These are phyloP conservation scores for Oophaga pumilio DNA, from an alignment of 2,113 vertebrate species.

Conservation along the genomic window DNA sequence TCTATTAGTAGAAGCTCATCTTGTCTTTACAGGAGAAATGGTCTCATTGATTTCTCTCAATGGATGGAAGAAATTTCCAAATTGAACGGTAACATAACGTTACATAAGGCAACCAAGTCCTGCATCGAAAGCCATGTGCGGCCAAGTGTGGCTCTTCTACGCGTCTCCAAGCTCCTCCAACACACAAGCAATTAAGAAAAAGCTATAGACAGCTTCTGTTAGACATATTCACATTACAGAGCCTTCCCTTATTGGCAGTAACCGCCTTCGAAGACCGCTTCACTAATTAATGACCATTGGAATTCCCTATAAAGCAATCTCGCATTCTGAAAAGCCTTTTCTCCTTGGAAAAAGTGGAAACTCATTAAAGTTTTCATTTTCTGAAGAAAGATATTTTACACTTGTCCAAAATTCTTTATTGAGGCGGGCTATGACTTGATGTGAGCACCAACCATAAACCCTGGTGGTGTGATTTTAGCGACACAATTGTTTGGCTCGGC, in stretches of 20 bases:
- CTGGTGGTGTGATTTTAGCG: neutral
- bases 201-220: neutral
- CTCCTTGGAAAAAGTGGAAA: neutral
- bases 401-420: neutral
- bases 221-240: slow-evolving; percentile 12
- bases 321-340: neutral
- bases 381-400: slow-evolving; percentile 10
- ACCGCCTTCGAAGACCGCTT: neutral
- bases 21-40: slow-evolving; percentile 17
- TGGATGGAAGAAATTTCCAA: slow-evolving; percentile 4
- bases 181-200: slow-evolving; percentile 10
- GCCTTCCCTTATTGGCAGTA: slow-evolving; percentile 16
- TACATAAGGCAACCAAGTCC: neutral
- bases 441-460: neutral
- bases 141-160: slow-evolving; percentile 2
- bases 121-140: neutral
- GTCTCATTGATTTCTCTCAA: slow-evolving; percentile 15
- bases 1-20: slow-evolving; percentile 26
- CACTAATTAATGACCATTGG: slow-evolving; percentile 41
- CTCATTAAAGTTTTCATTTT: slow-evolving; percentile 22
- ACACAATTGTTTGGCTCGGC: slow-evolving; percentile 3
- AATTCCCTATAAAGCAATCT: slow-evolving; percentile 30
- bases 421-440: neutral
- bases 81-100: slow-evolving; percentile 4
- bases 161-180: slow-evolving; percentile 22